Evolutionary conservation across 2,888 invertebrate species (phyloP).

Genomic region (Epinotia bilunana): DNA sequence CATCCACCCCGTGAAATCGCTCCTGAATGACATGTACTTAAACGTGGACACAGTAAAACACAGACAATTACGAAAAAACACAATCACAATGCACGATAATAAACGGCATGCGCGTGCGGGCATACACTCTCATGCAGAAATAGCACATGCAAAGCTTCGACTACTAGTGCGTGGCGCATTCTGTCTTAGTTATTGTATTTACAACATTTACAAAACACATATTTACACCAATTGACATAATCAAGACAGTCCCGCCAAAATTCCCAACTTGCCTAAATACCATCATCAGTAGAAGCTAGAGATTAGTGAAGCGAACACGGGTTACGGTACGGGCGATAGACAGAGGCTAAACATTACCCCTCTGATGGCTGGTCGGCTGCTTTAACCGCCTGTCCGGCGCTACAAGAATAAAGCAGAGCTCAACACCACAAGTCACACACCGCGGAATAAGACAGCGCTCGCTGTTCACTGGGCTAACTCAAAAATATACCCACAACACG

Average conservation of each 20-base stretch:
- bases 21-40: constrained; percentile 32
- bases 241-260: constrained; percentile 71
- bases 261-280: constrained; percentile 75
- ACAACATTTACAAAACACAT: constrained; percentile 49
- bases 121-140: constrained; percentile 47
- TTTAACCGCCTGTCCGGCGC: constrained; percentile 74
- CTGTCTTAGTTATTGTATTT: constrained; percentile 61
- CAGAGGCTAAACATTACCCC: constrained; percentile 77
- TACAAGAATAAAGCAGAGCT: constrained; percentile 81
- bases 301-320: constrained; percentile 72
- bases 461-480: constrained; percentile 10
- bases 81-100: constrained; percentile 37
- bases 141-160: constrained; percentile 45
- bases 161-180: constrained; percentile 60
- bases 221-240: constrained; percentile 48
- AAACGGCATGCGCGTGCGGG: constrained; percentile 50
- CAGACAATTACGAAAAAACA: constrained; percentile 35
- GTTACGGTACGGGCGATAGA: constrained; percentile 68
- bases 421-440: constrained; percentile 75
- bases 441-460: constrained; percentile 52
- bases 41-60: constrained; percentile 11
- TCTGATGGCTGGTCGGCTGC: constrained; percentile 78
- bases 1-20: constrained; percentile 37
- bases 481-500: constrained; percentile 45
- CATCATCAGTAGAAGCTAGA: constrained; percentile 70